These are phyloP conservation scores for Felis chaus DNA, from an alignment of 2,113 vertebrate genomes.

Conservation along the genomic window DNA sequence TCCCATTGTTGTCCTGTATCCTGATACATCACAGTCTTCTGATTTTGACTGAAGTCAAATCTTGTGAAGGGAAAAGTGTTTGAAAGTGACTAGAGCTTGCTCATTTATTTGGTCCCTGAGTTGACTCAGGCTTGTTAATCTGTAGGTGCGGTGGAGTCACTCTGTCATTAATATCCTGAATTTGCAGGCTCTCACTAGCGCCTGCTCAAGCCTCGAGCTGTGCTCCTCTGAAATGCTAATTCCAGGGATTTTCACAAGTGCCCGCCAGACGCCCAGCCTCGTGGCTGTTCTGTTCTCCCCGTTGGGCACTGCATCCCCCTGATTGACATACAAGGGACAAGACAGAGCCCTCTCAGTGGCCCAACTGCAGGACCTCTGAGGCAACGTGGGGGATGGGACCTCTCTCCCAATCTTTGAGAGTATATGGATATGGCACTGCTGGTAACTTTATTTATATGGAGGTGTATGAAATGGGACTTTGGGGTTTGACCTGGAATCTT, in stretches of 20 bases:
- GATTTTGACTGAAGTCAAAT: conserved; percentile 3
- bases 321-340: fast-evolving
- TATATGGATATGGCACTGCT: neutral
- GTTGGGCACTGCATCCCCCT: no score
- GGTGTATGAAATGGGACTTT: neutral
- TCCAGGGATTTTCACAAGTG: neutral
- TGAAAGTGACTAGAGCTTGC: neutral
- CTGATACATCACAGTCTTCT: neutral
- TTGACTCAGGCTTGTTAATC: neutral
- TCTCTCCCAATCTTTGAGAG: neutral
- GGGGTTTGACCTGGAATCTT: neutral
- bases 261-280: neutral
- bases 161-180: neutral
- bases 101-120: neutral
- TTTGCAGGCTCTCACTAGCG: neutral
- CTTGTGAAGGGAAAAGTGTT: neutral
- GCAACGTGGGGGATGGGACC: neutral
- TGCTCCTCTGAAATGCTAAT: neutral
- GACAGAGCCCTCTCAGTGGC: neutral
- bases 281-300: neutral
- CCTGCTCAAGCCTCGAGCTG: neutral
- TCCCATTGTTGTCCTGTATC: neutral
- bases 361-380: neutral
- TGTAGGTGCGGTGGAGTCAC: neutral
- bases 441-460: neutral